Base-by-base conservation (phyloP, 2,113 vertebrate species). In the Myxocyprinus asiaticus region DNA sequence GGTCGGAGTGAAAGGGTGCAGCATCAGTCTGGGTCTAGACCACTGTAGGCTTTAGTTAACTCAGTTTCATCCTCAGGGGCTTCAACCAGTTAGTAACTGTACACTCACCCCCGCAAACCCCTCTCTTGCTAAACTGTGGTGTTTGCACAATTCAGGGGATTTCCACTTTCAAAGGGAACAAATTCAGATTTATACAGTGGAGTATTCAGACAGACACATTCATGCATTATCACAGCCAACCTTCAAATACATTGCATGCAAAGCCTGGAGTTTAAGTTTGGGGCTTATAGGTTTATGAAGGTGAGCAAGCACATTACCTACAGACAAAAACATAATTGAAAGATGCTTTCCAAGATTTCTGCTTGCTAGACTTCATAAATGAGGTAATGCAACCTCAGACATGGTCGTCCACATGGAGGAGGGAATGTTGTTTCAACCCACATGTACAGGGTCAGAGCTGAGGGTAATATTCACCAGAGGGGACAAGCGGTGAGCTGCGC, bases 81-180 rank as follows among this genome's bases (percentile, higher is more conserved):
- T 86, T 81, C 83, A 8, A 76, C 64, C 66, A 61, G 66, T 78
- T 65, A 61, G 78, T 83, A 82, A 85, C 87, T 84, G 81, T 78
- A 86, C 66, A 82, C 47, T 67, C 22, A 15, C 67, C 61, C 22
- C 67, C 50, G 50, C 73, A 68, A 69, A 82, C 64, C 56, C 56
- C 62, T 82, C 84, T 86, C 72, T 76, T 75, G 77, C 59, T 55
- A 72, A 11, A 53, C 65, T 55, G 8, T 6, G 84, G 50, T 80
- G 63, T 88, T 89, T 84, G 70, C 76, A 87, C 64, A 81, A 70
- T 85, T 85, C 71, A 81, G 83, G 62, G 76, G 50, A 78, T 83
- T 79, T 81, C 47, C 74, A 78, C 14, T 47, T 17, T 64, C 47
- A 67, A 55, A 67, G 58, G 4, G n/a, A 83, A 84, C 51, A 59